Evolutionary conservation across 2,797 vertebrate genomes (phyloP).

Genomic region (Acrocephalus scirpaceus): DNA sequence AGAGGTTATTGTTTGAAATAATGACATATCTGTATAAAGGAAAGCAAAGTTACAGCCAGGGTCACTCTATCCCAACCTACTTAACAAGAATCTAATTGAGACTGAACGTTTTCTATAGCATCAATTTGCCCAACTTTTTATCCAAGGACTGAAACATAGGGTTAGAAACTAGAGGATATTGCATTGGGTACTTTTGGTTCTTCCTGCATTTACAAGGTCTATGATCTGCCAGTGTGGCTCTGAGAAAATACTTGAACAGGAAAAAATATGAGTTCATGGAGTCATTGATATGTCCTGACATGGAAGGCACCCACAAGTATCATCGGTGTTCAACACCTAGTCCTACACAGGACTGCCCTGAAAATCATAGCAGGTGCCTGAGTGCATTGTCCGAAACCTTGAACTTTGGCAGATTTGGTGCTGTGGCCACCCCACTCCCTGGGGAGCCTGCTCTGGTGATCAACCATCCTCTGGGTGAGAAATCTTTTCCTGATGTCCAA

Average conservation of each 20-base stretch:
- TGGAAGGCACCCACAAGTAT: background rate
- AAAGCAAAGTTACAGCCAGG: background rate
- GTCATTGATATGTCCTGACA: background rate
- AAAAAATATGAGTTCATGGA: background rate
- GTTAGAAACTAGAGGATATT: background rate
- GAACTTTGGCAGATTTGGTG: background rate
- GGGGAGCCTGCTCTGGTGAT: background rate
- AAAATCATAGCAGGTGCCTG: background rate
- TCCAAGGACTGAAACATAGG: background rate
- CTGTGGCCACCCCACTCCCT: background rate
- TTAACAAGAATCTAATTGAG: background rate
- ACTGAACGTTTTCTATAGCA: background rate
- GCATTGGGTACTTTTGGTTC: background rate
- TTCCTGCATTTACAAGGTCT: background rate
- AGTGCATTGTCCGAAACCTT: background rate
- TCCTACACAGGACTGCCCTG: background rate
- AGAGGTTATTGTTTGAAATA: background rate
- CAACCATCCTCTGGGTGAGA: background rate
- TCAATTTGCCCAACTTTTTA: background rate
- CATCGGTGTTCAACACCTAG: rapidly evolving
- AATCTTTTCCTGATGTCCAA: background rate
- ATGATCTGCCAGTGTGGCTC: background rate
- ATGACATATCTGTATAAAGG: background rate
- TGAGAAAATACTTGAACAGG: background rate
- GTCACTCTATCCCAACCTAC: background rate